Evolutionary conservation across 2,113 vertebrate species (phyloP).

Genomic region (Muscicapa adusta): DNA sequence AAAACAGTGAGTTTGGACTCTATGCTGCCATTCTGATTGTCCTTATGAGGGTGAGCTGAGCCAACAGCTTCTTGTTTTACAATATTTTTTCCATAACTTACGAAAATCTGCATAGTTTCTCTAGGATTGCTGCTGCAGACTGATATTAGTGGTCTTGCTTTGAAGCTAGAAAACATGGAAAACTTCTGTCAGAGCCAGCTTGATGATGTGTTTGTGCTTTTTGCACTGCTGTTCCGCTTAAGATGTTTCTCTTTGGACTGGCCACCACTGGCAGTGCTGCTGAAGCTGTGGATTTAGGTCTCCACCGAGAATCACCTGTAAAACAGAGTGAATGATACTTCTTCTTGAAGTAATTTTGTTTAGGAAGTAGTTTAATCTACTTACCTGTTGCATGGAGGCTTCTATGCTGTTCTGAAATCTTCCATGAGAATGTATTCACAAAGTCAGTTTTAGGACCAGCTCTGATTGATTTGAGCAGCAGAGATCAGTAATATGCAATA

Average conservation of each 20-base stretch:
- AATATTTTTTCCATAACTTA: slow-evolving; percentile 31
- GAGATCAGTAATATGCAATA: background rate
- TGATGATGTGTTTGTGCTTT: slow-evolving; percentile 7
- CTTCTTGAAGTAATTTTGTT: background rate
- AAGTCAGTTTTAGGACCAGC: background rate
- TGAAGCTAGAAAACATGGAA: slow-evolving; percentile 51
- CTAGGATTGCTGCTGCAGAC: background rate
- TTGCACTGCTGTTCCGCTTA: background rate
- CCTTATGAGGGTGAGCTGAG: background rate
- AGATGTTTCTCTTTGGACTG: background rate
- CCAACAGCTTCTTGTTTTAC: slow-evolving; percentile 34
- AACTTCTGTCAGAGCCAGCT: slow-evolving; percentile 23
- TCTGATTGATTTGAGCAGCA: background rate
- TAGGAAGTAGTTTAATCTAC: background rate
- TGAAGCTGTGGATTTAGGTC: background rate
- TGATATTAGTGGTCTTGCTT: slow-evolving; percentile 53
- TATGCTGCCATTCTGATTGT: background rate
- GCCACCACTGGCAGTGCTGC: background rate
- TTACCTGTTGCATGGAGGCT: background rate
- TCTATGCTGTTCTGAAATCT: background rate
- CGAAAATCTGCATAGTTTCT: background rate
- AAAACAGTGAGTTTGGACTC: background rate
- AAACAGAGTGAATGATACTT: background rate
- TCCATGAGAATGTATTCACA: background rate
- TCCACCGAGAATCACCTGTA: background rate